phyloP scores from a whole-genome alignment of 1,140 invertebrate species.

The Tyrophagus putrescentiae region DNA sequence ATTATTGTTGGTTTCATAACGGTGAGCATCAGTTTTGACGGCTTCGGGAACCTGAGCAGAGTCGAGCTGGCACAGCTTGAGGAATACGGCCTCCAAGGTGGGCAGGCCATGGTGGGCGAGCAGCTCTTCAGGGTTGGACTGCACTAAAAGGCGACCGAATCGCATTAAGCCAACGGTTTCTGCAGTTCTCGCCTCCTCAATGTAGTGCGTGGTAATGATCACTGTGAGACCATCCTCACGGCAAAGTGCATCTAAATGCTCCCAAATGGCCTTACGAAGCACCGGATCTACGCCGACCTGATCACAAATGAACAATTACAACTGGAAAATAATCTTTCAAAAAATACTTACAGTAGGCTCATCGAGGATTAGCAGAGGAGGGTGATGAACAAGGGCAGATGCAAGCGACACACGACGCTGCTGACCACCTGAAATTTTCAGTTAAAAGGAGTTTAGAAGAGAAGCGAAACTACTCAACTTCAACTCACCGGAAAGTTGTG shows the following conservation, averaged over 20 bases:
- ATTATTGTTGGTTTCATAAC: not conserved
- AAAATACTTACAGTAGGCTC: conserved; percentile 38
- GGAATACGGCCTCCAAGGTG: conserved; percentile 57
- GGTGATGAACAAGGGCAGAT: conserved; percentile 77
- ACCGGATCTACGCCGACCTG: conserved; percentile 80
- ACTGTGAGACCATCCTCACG: conserved; percentile 43
- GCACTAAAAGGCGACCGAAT: conserved; percentile 33
- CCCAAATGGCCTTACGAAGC: conserved; percentile 75
- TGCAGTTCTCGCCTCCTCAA: conserved; percentile 35
- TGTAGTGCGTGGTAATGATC: conserved; percentile 37
- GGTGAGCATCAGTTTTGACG: not conserved
- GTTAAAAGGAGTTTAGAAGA: conserved; percentile 49
- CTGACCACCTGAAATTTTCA: conserved; percentile 70
- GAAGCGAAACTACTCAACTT: conserved; percentile 45
- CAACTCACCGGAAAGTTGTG: conserved; percentile 38
- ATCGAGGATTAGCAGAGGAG: conserved; percentile 39
- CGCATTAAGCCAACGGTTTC: conserved; percentile 36
- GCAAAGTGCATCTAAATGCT: conserved; percentile 66
- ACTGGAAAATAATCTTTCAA: conserved; percentile 35
- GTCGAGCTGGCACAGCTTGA: conserved; percentile 68
- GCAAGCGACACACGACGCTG: conserved; percentile 80
- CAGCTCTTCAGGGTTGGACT: conserved; percentile 31
- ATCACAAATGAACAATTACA: no score
- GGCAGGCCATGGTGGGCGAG: conserved; percentile 27
- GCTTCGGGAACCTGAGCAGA: conserved; percentile 17